A percentile compares a stretch with the other conserved stretches of the same genome.
Evolutionary conservation across 2,888 invertebrate genomes (phyloP).

Genomic region (Calliphora vomitoria): DNA sequence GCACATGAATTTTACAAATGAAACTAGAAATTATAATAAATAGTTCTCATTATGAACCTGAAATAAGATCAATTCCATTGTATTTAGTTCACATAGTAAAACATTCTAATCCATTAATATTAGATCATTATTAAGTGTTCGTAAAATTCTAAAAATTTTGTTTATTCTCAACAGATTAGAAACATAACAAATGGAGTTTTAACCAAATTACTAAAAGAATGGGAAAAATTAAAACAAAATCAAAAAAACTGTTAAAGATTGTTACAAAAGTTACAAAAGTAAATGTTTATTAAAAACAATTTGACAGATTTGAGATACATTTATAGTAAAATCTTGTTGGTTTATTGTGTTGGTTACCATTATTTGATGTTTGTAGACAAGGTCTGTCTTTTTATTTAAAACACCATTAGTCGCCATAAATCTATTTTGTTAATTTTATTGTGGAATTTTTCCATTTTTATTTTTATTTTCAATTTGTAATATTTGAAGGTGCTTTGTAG

Average conservation of each 20-base stretch:
- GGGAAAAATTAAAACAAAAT: not conserved
- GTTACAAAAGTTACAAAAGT: no score
- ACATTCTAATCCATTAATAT: not conserved
- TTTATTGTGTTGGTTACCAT: not conserved
- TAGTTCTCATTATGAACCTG: no score
- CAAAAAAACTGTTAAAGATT: no score
- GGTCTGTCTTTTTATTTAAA: not conserved
- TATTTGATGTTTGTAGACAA: not conserved
- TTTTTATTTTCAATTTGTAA: not conserved
- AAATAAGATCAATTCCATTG: no score
- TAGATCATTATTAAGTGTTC: not conserved
- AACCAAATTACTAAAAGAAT: not conserved
- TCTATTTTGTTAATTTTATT: not conserved
- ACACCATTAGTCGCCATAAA: slow-evolving; percentile 4
- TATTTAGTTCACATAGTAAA: not conserved
- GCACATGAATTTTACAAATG: no score
- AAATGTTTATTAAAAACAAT: no score
- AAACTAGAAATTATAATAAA: no score
- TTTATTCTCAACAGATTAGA: not conserved
- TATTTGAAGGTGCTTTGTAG: not conserved
- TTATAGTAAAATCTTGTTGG: no score
- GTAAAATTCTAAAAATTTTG: not conserved
- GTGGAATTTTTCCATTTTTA: slow-evolving; percentile 3
- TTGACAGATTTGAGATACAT: no score
- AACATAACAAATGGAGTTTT: not conserved